A percentile compares a stretch with the other conserved stretches of the same genome.
These are phyloP conservation scores for Sinopyrophorus schimmeli DNA, from an alignment of 2,888 invertebrate genomes.

Conservation along the genomic window DNA sequence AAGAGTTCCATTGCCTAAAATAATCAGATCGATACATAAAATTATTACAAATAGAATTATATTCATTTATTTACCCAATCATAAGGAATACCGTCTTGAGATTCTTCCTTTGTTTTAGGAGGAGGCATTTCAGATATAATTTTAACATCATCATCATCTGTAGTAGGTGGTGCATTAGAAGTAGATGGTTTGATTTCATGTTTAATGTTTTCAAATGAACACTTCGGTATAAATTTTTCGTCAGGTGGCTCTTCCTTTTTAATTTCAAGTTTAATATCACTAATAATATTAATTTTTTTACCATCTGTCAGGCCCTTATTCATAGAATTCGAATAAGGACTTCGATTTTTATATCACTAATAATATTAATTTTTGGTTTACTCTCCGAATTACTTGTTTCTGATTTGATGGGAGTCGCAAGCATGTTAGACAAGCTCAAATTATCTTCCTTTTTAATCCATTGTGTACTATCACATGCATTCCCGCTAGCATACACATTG, in stretches of 20 bases:
- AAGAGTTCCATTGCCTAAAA: constrained; percentile 74
- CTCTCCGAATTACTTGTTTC: constrained; percentile 45
- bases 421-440: constrained; percentile 13
- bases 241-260: constrained; percentile 56
- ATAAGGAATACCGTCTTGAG: constrained; percentile 70
- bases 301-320: constrained; percentile 35
- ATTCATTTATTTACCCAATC: constrained; percentile 68
- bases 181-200: constrained; percentile 25
- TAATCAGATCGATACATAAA: neutral
- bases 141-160: constrained; percentile 57
- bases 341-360: constrained; percentile 53
- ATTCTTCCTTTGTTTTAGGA: constrained; percentile 18
- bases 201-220: constrained; percentile 28
- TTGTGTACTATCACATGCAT: constrained; percentile 12
- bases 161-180: constrained; percentile 16
- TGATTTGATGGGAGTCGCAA: constrained; percentile 39
- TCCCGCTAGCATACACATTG: constrained; percentile 35
- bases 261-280: constrained; percentile 53
- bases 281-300: constrained; percentile 53
- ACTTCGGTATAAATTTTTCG: constrained; percentile 56
- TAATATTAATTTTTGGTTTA: constrained; percentile 55
- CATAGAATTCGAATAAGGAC: constrained; percentile 40
- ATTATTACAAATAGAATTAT: neutral
- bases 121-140: constrained; percentile 34
- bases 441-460: constrained; percentile 52